Base-by-base conservation (phyloP, 2,888 invertebrate species). In the Chelonus formosanus region DNA sequence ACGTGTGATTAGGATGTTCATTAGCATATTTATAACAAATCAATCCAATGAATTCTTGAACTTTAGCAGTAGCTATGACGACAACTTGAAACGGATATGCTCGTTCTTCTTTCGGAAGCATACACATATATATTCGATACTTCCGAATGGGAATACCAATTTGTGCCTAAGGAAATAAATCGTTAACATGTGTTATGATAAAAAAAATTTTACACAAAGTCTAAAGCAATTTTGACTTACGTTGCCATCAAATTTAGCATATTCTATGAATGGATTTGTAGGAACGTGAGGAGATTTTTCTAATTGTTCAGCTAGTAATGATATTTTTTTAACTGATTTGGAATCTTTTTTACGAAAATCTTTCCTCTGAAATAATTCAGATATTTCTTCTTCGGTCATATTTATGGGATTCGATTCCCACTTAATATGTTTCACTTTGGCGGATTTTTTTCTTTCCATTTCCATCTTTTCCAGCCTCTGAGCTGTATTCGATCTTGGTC, bases 221-320 rank as follows among this genome's bases (percentile, higher is more conserved):
- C 8, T 4, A 8, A 43, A 43, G n/a, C 5, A 52, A 20, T 1
- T 20, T 44, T 5, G 63, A 72, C 78, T 52, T 74, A 83, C 84
- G 67, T 91, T 92, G 70, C 97, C 97, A 86, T 97, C 97, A 84
- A 93, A 97, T 84, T 92, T 93, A 3, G 95, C 93, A 86, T 92
- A 98, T 78, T 94, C 93, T 70, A 92, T 88, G 84, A 93, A 98
- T 60, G 95, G 95, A 84, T 96, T 95, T 77, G 91, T 90, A 0
- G 93, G 92, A 69, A 92, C 85, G 76, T 90, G 88, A 0, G 92
- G 92, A 73, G 90, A 92, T 75, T 91, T 91, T 73, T 91, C 89
- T 54, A 97, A 83, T 74, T 93, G 91, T 75, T 92, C 89, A 0
- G 93, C 86, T 53, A 97, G 85, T 67, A 91, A 85, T 35, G 96